Evolutionary conservation across 2,888 invertebrate genomes (phyloP), one percentile per base, ranked within the genome.

Genomic region (Phalangium opilio): DNA sequence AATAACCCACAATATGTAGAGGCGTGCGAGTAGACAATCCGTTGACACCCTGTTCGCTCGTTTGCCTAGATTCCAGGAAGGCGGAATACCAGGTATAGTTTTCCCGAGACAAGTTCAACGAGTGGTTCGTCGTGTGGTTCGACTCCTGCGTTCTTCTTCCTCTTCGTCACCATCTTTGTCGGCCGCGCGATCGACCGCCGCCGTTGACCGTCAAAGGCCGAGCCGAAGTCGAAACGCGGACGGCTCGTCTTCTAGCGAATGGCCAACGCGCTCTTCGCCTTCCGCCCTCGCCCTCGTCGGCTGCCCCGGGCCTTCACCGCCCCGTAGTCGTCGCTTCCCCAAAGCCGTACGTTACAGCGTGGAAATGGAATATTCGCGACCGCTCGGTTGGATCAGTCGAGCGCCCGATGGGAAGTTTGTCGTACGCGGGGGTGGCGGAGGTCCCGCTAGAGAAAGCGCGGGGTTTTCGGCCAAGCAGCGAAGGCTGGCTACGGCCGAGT

Each of bases 331-430:
- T 34, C 56, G 54, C 39, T 53, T 56, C 48, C 56, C 58, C 15
- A 53, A 55, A 42, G 44, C 54, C 41, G 56, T 57, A 21, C 53
- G 57, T 27, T 59, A 60, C 48, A 55, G 55, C 38, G 55, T 60
- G 27, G 52, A 60, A 44, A 55, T 60, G 52, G 59, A 60, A 41
- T 61, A 59, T 51, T 57, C 60, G 18, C 54, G 56, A 43, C 60
- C 60, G 39, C 68, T 80, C 52, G 78, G 76, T 51, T 75, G 77
- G 62, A 81, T 81, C 56, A 77, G 79, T 54, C 73, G 81, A 41
- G 75, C 80, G 18, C 74, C 78, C n/a, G 81, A 81, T 62, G 81
- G 81, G 41, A 76, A 79, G 48, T 81, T 81, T 65, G 76, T 81
- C 49, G 68, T 81, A 52, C 73, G 73, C 41, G 59, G 58, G 35